Base-by-base conservation (phyloP, 2,113 vertebrate species). In the Oryzias celebensis region DNA sequence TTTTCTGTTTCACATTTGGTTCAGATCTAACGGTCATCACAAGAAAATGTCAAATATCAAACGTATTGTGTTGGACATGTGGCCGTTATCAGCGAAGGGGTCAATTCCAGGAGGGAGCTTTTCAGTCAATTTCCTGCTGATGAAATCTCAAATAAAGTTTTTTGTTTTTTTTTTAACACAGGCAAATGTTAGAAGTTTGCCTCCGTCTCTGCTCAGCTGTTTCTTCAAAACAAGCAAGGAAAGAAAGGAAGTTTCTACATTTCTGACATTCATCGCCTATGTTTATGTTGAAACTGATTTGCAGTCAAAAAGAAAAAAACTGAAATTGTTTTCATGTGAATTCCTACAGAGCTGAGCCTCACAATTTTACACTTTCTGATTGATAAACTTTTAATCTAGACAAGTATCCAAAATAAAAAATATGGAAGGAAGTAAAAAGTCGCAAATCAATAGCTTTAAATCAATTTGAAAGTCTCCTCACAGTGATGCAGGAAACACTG, bases 171-270 rank as follows among this genome's bases (percentile, higher is more conserved):
- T 20, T 20, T 20, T 20, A 20, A 36, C 36, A 36, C 10, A 8
- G 36, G 8, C 36, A 36, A 36, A 36, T 36, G 36, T 36, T 3
- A 36, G 36, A 36, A 36, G 10, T 36, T 36, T 36, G 31, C 36
- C 36, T 36, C 16, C 23, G 12, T 10, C 43, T 59, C 22, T 49
- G 22, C 14, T 15, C 57, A 8, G 13, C 5, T 7, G n/a, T 17
- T 66, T 83, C 58, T 64, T 47, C 31, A 42, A 74, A 65, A 51
- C 1, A 13, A 36, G 36, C 10, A 36, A 2, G 36, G 36, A 36
- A 1, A 36, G 31, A 36, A 36, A 12, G 36, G 7, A 36, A 10
- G 36, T 36, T 36, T 36, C 36, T 36, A 36, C 36, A 3, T 36
- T 36, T 36, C 10, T 36, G 36, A 12, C 8, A 36, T 36, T 10